Base-by-base conservation (phyloP, 2,888 invertebrate genomes). In the Synergus laeviventris region DNA sequence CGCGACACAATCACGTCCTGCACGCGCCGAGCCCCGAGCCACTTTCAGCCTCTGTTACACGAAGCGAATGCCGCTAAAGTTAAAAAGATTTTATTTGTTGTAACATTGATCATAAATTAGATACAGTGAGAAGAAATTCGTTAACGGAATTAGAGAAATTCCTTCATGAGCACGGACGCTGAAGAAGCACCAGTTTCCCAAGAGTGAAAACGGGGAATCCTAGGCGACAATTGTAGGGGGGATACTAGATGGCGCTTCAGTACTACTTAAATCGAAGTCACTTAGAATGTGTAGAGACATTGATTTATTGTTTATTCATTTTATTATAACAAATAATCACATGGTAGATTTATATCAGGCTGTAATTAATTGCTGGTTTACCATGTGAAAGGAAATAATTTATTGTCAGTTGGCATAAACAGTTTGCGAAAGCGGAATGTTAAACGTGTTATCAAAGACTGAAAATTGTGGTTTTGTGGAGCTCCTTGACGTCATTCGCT, bases 21-120 rank as follows among this genome's bases (percentile, higher is more conserved):
- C 90, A 90, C 90, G 90, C 90, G 90, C 89, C 90, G 89, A 84
- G 89, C 88, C 88, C 84, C 87, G 87, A 88, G 89, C 89, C 87
- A 87, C 86, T 87, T 86, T 83, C 81, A 86, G 88, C 76, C 87
- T 73, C 81, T 83, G 88, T 84, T 90, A 89, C 89, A 89, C 88
- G 89, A 87, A 83, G 88, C 81, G 49, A 77, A 49, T 1, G n/a
- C 9, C 8, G 4, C 49, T 16, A 18, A 42, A 21, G 7, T 1
- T 21, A 24, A 59, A 11, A 14, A 24, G 18, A 45, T 16, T 18
- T 18, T 54, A 54, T 8, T n/a, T 49, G 1, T 8, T n/a, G n/a
- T n/a, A 9, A 18, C 9, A 49, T n/a, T 3, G 31, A 49, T n/a
- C n/a, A n/a, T 18, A 54, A n/a, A 54, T 2, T 9, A 2, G 9